Evolutionary conservation across 2,113 vertebrate species (phyloP).

Genomic region (Peromyscus leucopus): DNA sequence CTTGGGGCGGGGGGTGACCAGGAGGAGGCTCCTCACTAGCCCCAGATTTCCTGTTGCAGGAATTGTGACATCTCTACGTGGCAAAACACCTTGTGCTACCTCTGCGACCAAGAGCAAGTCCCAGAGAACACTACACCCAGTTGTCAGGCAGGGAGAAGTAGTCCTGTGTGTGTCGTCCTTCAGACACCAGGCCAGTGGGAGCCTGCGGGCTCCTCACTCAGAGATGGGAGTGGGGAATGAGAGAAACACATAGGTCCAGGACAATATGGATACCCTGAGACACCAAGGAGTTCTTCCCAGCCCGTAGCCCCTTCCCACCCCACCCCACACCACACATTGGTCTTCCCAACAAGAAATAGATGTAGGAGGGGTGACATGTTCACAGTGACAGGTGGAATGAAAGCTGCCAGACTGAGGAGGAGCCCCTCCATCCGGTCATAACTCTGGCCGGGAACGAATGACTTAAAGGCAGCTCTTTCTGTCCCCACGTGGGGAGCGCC

Average conservation of each 20-base stretch:
- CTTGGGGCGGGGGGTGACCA: not conserved
- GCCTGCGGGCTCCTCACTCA: slow-evolving; percentile 61
- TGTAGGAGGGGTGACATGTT: too few species aligned
- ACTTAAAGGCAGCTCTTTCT: not conserved
- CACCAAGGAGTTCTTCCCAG: slow-evolving; percentile 43
- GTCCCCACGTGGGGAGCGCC: accelerated
- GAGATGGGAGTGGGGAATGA: slow-evolving; percentile 2
- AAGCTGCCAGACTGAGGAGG: not conserved
- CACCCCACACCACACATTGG: not conserved
- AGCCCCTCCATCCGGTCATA: not conserved
- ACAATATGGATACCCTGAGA: not conserved
- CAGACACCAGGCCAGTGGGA: slow-evolving; percentile 52
- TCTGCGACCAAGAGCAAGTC: slow-evolving; percentile 14
- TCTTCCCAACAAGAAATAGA: slow-evolving; percentile 37
- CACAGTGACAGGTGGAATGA: not conserved
- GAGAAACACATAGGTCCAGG: slow-evolving; percentile 36
- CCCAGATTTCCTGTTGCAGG: not conserved
- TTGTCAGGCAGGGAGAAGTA: slow-evolving; percentile 66
- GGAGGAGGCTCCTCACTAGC: not conserved
- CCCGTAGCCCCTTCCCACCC: not conserved
- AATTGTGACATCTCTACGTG: not conserved
- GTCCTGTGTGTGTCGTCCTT: slow-evolving; percentile 64
- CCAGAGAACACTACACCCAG: slow-evolving; percentile 39
- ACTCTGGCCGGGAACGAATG: not conserved
- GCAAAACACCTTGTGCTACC: not conserved